Percentiles rank a stretch among this genome's conserved stretches.
phyloP scores from a whole-genome alignment of 2,113 vertebrate species.

The Cyphomyrus plagiostoma region DNA sequence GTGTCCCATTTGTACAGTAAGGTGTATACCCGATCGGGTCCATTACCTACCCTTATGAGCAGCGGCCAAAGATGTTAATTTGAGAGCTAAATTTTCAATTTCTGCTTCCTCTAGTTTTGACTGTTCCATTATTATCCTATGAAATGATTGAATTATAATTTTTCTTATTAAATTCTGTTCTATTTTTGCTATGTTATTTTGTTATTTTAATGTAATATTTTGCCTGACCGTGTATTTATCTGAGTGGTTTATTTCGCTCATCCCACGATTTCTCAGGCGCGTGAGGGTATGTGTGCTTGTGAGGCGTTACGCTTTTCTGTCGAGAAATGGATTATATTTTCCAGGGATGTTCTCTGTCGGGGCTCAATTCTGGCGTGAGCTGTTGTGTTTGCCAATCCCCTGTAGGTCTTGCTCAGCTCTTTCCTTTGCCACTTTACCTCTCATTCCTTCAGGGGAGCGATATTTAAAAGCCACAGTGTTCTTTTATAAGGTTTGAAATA shows the following conservation, averaged over 20 bases:
- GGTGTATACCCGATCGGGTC: not conserved
- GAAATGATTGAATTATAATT: not conserved
- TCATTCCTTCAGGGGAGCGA: not conserved
- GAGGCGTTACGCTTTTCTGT: not conserved
- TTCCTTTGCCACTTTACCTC: not conserved
- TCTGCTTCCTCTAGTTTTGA: not conserved
- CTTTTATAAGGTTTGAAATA: slow-evolving; percentile 7
- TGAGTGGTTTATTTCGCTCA: not conserved
- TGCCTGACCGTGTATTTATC: not conserved
- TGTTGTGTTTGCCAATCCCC: slow-evolving; percentile 9
- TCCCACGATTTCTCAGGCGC: not conserved
- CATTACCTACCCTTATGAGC: not conserved
- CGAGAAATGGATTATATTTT: slow-evolving; percentile 6
- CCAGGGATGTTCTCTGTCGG: not conserved
- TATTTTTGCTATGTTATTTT: not conserved
- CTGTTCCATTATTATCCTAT: not conserved
- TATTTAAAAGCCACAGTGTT: not conserved
- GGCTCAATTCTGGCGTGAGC: not conserved
- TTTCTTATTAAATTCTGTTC: not conserved
- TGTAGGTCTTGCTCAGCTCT: slow-evolving; percentile 11
- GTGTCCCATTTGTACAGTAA: not conserved
- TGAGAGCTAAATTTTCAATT: not conserved
- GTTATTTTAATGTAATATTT: not conserved
- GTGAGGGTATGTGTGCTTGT: too few relatives aligned
- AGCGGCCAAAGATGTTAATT: not conserved